Percentiles rank a stretch among this genome's conserved stretches.
phyloP scores from a whole-genome alignment of 2,113 vertebrate genomes.

The Serilophus lunatus region DNA sequence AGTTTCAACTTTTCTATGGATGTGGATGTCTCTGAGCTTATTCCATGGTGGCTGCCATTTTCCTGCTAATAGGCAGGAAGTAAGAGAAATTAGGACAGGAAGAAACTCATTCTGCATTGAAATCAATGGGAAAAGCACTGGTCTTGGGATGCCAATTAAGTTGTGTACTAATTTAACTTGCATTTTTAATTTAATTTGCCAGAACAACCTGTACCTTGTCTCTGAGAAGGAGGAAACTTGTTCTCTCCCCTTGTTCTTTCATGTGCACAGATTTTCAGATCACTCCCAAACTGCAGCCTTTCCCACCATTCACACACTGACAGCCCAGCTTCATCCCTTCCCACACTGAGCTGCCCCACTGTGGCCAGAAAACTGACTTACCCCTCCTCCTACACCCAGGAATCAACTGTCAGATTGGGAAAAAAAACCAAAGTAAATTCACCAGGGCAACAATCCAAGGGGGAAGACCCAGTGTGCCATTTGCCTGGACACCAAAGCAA shows the following conservation, averaged over 20 bases:
- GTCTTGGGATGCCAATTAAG: slow-evolving; percentile 32
- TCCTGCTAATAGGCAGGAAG: slow-evolving; percentile 76
- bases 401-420: neutral
- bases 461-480: neutral
- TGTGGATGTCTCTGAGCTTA: slow-evolving; percentile 74
- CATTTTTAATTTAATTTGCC: neutral
- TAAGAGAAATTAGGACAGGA: slow-evolving; percentile 73
- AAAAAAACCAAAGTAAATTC: neutral
- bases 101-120: slow-evolving; percentile 69
- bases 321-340: neutral
- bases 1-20: slow-evolving; percentile 74
- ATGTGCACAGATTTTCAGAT: neutral
- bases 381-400: neutral
- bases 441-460: neutral
- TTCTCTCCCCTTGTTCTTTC: neutral
- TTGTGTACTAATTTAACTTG: neutral
- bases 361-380: neutral
- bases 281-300: neutral
- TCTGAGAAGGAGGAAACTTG: neutral
- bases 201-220: neutral
- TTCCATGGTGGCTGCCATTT: slow-evolving; percentile 70
- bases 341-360: neutral
- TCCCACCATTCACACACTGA: neutral
- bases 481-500: neutral
- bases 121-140: slow-evolving; percentile 65